phyloP scores from a whole-genome alignment of 1,140 invertebrate genomes.

The Aporrectodea caliginosa region DNA sequence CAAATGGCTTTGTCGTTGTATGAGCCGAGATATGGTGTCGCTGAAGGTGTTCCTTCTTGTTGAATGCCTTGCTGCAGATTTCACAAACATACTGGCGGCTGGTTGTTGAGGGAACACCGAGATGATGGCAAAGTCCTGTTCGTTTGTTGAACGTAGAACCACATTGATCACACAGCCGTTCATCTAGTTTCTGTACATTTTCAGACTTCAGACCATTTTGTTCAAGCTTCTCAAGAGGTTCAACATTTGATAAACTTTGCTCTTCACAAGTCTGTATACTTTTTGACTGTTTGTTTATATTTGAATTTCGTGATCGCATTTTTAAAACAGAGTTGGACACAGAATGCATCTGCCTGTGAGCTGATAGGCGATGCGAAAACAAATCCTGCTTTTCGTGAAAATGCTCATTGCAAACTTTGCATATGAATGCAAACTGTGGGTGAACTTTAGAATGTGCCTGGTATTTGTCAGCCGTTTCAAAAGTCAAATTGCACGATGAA shows the following conservation, averaged over 20 bases:
- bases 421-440: slow-evolving; percentile 21
- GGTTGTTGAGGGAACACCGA: not conserved
- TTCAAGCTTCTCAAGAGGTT: too few relatives aligned
- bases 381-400: slow-evolving; percentile 6
- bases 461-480: slow-evolving; percentile 4
- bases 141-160: slow-evolving; percentile 5
- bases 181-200: not conserved
- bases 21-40: slow-evolving; percentile 23
- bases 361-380: not conserved
- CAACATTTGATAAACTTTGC: too few relatives aligned
- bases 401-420: slow-evolving; percentile 17
- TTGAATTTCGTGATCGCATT: not conserved
- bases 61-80: slow-evolving; percentile 4
- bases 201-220: not conserved
- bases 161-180: slow-evolving; percentile 22
- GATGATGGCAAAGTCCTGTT: slow-evolving; percentile 4
- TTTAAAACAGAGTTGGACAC: not conserved
- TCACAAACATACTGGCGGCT: not conserved
- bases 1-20: slow-evolving; percentile 14
- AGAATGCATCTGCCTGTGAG: not conserved
- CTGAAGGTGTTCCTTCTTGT: slow-evolving; percentile 23
- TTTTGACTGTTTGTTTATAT: too few relatives aligned
- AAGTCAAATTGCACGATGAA: not conserved
- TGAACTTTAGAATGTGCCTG: slow-evolving; percentile 7
- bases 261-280: too few relatives aligned